Evolutionary conservation across 2,113 vertebrate genomes (phyloP), one percentile per base, ranked within the genome.

Genomic region (Labrus mixtus): DNA sequence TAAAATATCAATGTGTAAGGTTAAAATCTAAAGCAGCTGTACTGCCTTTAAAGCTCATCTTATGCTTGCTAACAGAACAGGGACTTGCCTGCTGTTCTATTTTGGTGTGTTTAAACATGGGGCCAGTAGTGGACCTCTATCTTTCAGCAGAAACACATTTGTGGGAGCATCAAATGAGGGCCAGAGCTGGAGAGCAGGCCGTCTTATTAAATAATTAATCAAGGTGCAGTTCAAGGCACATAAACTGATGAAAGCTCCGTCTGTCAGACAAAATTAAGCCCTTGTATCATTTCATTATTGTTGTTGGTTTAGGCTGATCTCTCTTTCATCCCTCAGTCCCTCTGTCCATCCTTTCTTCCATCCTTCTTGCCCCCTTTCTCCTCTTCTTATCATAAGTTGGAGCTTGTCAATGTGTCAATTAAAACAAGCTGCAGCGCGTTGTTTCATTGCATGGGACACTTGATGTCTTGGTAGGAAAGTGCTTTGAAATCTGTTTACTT

Each of bases 181-280:
- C 91, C 93, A 86, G 91, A 93, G 93, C 94, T 93, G 90, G 91
- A 68, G 92, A 92, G 78, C 77, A 72, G 61, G 88, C 91, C 92
- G 84, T 91, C 92, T 78, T 91, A 93, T 94, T 96, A 94, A 96
- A 96, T 96, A 95, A 96, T 97, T 95, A 96, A 96, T 95, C 94
- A 95, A 94, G 92, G 92, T 91, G 90, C 88, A 94, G 95, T 95
- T 96, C 94, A 95, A 94, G 95, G 93, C 90, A 75, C 83, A 92
- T 88, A 88, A 93, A 90, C 74, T 93, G 94, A 96, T 96, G 94
- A 96, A 96, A 97, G 96, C 74, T 6, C 68, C 91, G 87, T 83
- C 95, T 96, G 94, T 95, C 95, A 93, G 87, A 91, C 89, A 54
- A 95, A 95, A 96, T 96, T 93, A 95, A 90, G 71, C 93, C 90